These are phyloP conservation scores for Mercenaria mercenaria DNA, from an alignment of 1,140 invertebrate species.

Conservation along the genomic window DNA sequence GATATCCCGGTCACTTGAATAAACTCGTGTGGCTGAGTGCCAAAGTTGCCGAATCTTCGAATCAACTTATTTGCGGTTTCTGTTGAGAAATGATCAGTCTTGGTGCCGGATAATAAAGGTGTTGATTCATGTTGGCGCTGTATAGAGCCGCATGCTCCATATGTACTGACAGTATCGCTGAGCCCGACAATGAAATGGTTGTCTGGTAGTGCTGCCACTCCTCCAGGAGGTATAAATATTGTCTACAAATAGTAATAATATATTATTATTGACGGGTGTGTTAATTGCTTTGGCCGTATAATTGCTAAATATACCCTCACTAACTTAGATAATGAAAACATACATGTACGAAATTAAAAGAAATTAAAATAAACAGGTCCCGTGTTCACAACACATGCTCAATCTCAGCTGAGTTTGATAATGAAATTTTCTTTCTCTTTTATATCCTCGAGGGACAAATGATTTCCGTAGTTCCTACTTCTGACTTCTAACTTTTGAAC, in stretches of 20 bases:
- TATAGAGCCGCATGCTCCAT: conserved; percentile 15
- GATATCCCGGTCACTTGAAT: conserved; percentile 72
- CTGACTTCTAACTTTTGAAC: too few relatives aligned
- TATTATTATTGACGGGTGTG: not conserved
- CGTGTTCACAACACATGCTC: too few relatives aligned
- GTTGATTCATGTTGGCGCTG: conserved; percentile 28
- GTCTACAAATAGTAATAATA: too few relatives aligned
- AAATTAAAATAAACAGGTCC: too few relatives aligned
- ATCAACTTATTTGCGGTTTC: conserved; percentile 55
- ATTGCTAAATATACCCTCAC: too few relatives aligned
- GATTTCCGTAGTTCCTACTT: too few relatives aligned
- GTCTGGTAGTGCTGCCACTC: conserved; percentile 74
- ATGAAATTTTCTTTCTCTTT: too few relatives aligned
- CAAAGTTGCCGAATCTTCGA: conserved; percentile 68
- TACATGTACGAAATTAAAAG: too few relatives aligned
- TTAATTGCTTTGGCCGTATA: too few relatives aligned
- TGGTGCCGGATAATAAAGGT: conserved; percentile 40
- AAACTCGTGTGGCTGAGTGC: conserved; percentile 63
- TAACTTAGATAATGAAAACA: too few relatives aligned
- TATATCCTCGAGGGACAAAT: too few relatives aligned
- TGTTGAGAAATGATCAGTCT: conserved; percentile 54
- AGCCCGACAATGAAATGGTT: conserved; percentile 77
- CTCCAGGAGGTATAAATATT: conserved; percentile 71
- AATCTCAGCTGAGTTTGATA: too few relatives aligned
- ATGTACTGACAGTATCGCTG: conserved; percentile 57